Base-by-base conservation (phyloP, 2,888 invertebrate species). In the Neelides folsomi region DNA sequence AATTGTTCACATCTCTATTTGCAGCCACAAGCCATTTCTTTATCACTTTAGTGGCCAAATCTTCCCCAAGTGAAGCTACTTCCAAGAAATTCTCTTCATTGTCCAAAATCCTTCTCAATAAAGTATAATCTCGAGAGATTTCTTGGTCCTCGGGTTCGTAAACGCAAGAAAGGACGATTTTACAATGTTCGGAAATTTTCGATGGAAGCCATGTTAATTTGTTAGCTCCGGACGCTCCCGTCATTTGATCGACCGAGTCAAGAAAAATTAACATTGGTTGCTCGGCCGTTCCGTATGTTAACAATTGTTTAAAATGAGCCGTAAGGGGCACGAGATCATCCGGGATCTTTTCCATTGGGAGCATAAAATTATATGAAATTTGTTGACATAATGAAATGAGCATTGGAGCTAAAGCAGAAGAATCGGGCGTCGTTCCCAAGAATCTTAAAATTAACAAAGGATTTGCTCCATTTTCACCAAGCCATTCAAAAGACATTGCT, bases 161-260 rank as follows among this genome's bases (percentile, higher is more conserved):
- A 0, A 89, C 89, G 67, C 88, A 88, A 0, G 93, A 90, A 2
- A 94, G 83, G 47, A 95, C 83, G 55, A 90, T 83, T 85, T 93
- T 92, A 68, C 90, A 92, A 72, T 88, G 75, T 1, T 79, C 77
- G 0, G 97, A 95, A 35, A 98, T 73, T 58, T 87, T 76, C 0
- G 90, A 87, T 0, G 97, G 95, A 64, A 97, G 73, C 95, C 95
- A 97, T 0, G 94, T 88, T 35, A 97, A 82, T 71, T 93, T 90
- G 66, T 93, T 94, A 20, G 92, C 87, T 66, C 89, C 89, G 64
- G 92, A 90, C 0, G 89, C 84, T 0, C 89, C 90, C 6, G 93
- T 94, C 46, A 98, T 75, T 71, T 97, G 94, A 73, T 98, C 97
- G 1, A 98, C 87, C 0, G 94, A 94, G 71, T 98, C 97, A 66